A percentile compares a stretch with the other conserved stretches of the same genome.
These are phyloP conservation scores for Enoplosus armatus DNA, from an alignment of 2,797 vertebrate species.

Conservation along the genomic window DNA sequence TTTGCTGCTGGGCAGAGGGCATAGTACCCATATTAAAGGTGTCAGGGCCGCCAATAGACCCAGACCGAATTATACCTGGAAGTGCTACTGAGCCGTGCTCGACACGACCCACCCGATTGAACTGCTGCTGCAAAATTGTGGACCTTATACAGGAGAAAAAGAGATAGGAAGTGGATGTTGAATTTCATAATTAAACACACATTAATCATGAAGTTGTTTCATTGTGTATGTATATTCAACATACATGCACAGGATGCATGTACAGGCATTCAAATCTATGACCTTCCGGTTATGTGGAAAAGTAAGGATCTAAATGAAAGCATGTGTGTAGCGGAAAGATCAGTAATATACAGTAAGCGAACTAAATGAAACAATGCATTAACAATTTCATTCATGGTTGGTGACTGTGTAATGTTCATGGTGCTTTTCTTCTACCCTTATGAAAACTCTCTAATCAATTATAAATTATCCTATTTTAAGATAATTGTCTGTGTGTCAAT, in stretches of 20 bases:
- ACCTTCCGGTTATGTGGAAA: too few species aligned
- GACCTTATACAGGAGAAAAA: conserved; percentile 81
- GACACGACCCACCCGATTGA: conserved; percentile 93
- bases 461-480: background rate
- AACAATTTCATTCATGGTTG: background rate
- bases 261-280: background rate
- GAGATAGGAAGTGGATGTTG: background rate
- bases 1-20: conserved; percentile 96
- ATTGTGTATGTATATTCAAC: background rate
- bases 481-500: background rate
- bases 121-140: conserved; percentile 98
- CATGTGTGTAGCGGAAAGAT: background rate
- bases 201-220: background rate
- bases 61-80: conserved; percentile 96
- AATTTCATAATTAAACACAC: background rate
- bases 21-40: conserved; percentile 95
- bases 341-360: conserved; percentile 1
- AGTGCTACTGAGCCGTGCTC: conserved; percentile 96
- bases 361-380: background rate
- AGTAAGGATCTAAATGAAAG: conserved; percentile 13
- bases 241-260: background rate
- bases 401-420: background rate
- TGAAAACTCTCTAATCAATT: background rate
- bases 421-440: background rate
- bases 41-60: conserved; percentile 93